Evolutionary conservation across 2,888 invertebrate genomes (phyloP), one percentile per base, ranked within the genome.

Genomic region (Dicycla oo): DNA sequence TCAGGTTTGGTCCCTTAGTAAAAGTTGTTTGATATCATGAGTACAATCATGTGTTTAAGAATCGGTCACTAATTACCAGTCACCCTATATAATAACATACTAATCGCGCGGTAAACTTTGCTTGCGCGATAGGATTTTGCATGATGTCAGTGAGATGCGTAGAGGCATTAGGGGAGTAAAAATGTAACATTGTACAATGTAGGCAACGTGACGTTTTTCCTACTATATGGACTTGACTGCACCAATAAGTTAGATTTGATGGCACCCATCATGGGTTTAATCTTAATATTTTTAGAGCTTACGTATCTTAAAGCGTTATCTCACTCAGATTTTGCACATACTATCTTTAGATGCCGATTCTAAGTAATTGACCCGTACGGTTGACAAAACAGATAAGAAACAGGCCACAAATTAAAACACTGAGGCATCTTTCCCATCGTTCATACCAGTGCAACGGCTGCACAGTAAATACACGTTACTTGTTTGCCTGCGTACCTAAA

Each of bases 361-460:
- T 51, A 57, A 43, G 34, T 73, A 73, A 73, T 68, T 73, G 67
- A 73, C 51, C 1, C 67, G 38, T 73, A 73, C 38, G 30, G 18
- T 57, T 51, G 11, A 51, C 15, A 38, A 57, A 45, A 73, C 2
- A 49, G 4, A 51, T 2, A 57, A 51, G 10, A 43, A 40, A 40
- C 40, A 56, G 47, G 20, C 43, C 23, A 47, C 20, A 47, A 7
- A 56, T n/a, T 11, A 43, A 70, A 54, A 38, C 0, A 18, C 61
- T 30, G 8, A 45, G 13, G 6, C 13, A 56, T 56, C 18, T 54
- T 38, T 26, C 13, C 0, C 5, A n/a, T 8, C 2, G 8, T 49
- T 30, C 1, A 8, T 30, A n/a, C 49, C 15, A 49, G 15, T 43
- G 6, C n/a, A 38, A 13, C 3, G 6, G 4, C 34, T 45, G 20